phyloP scores from a whole-genome alignment of 2,888 invertebrate genomes.

The Agonopterix heracliana region DNA sequence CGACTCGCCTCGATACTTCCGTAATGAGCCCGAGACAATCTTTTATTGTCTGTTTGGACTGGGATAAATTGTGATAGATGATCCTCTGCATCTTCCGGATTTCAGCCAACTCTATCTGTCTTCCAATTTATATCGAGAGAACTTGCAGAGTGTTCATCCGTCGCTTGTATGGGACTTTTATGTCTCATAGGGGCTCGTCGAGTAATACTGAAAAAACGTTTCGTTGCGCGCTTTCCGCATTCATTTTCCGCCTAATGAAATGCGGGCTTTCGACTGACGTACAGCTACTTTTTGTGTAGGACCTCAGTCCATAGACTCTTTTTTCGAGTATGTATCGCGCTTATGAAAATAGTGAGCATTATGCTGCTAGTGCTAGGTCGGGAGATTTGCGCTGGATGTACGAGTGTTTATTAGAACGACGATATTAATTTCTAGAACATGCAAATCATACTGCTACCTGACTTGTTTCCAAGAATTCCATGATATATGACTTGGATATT shows the following conservation, averaged over 20 bases:
- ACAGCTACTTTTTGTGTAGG: constrained; percentile 56
- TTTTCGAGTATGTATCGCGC: constrained; percentile 42
- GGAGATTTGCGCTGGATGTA: constrained; percentile 1
- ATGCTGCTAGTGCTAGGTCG: constrained; percentile 28
- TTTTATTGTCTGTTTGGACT: constrained; percentile 63
- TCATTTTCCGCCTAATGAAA: constrained; percentile 61
- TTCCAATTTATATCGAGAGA: constrained; percentile 45
- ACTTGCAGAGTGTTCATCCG: constrained; percentile 30
- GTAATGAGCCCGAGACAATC: constrained; percentile 58
- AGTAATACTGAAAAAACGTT: constrained; percentile 36
- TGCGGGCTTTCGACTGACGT: constrained; percentile 47
- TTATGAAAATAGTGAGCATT: constrained; percentile 53
- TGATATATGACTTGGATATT: too few species aligned
- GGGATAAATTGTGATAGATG: constrained; percentile 69
- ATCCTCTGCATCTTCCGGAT: constrained; percentile 49
- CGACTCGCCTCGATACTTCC: constrained; percentile 15
- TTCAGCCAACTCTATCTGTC: constrained; percentile 45
- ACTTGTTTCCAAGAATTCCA: too few species aligned
- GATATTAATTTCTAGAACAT: too few species aligned
- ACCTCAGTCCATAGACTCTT: constrained; percentile 38
- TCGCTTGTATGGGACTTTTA: constrained; percentile 34
- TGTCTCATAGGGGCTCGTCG: constrained; percentile 29
- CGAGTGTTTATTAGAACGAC: too few species aligned
- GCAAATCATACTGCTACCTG: too few species aligned
- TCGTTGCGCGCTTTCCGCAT: constrained; percentile 46